These are phyloP conservation scores for Hydropsyche betteni DNA, from an alignment of 2,888 invertebrate genomes.

Conservation along the genomic window DNA sequence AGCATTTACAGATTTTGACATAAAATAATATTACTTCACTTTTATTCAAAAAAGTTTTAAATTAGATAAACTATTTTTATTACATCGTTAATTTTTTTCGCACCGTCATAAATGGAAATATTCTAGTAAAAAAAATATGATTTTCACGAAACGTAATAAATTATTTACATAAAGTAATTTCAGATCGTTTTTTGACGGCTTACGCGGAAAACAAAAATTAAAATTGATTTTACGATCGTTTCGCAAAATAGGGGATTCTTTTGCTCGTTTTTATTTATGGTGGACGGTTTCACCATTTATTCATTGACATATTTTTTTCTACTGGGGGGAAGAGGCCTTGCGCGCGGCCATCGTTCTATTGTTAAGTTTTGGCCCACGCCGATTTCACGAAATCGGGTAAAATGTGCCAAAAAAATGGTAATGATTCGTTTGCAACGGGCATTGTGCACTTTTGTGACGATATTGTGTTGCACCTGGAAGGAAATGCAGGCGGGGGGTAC, in stretches of 20 bases:
- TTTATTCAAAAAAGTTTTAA: neutral
- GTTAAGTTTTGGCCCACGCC: constrained; percentile 43
- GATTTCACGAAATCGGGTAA: constrained; percentile 49
- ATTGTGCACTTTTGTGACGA: constrained; percentile 35
- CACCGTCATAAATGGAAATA: too few species aligned
- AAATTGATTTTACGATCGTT: constrained; percentile 50
- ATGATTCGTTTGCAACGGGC: constrained; percentile 41
- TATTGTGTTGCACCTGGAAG: constrained; percentile 50
- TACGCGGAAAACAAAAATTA: constrained; percentile 36
- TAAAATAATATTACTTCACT: constrained; percentile 8
- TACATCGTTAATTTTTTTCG: neutral
- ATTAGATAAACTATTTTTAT: neutral
- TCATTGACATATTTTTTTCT: constrained; percentile 50
- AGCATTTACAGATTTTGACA: constrained; percentile 15
- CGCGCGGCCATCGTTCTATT: constrained; percentile 2
- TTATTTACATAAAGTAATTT: neutral
- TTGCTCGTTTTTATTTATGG: constrained; percentile 50
- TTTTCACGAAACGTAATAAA: too few species aligned
- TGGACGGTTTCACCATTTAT: constrained; percentile 39
- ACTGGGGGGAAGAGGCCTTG: neutral
- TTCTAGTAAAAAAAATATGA: too few species aligned
- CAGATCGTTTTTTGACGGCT: neutral
- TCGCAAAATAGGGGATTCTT: constrained; percentile 30
- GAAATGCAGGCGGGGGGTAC: constrained; percentile 50
- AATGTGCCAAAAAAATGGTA: constrained; percentile 50